These are phyloP conservation scores for Ruditapes philippinarum DNA, from an alignment of 1,140 invertebrate genomes.

Conservation along the genomic window DNA sequence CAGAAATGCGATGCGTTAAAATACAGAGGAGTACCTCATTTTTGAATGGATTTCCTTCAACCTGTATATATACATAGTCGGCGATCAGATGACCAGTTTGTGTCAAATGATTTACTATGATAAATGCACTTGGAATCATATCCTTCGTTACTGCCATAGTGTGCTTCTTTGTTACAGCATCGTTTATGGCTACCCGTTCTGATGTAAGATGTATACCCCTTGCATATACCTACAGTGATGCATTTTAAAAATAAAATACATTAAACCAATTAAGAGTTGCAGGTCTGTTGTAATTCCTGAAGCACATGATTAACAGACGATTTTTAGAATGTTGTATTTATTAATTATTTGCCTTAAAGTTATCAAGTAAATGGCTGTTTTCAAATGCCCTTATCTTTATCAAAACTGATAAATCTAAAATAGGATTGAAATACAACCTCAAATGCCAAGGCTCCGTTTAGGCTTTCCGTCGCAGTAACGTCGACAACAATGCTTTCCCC, in stretches of 20 bases:
- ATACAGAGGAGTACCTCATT: not conserved
- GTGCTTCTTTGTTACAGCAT: not conserved
- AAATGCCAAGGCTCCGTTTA: not conserved
- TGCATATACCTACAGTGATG: not conserved
- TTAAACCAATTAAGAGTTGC: too few relatives aligned
- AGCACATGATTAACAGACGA: too few relatives aligned
- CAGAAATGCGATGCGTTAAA: too few relatives aligned
- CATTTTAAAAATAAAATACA: too few relatives aligned
- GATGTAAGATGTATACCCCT: not conserved
- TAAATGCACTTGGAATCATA: conserved; percentile 28
- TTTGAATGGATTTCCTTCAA: conserved; percentile 13
- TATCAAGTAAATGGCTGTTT: too few relatives aligned
- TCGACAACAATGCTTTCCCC: not conserved
- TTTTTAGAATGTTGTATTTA: too few relatives aligned
- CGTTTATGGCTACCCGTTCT: not conserved
- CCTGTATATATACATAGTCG: not conserved
- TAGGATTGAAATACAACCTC: not conserved
- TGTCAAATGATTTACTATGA: not conserved
- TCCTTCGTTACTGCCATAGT: not conserved
- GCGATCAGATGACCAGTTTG: not conserved
- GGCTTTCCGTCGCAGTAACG: not conserved
- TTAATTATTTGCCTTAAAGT: too few relatives aligned
- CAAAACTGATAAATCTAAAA: too few relatives aligned
- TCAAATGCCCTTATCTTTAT: too few relatives aligned
- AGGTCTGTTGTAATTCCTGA: too few relatives aligned